Evolutionary conservation across 1,140 invertebrate species (phyloP), one percentile per base, ranked within the genome.

Genomic region (Musca domestica): DNA sequence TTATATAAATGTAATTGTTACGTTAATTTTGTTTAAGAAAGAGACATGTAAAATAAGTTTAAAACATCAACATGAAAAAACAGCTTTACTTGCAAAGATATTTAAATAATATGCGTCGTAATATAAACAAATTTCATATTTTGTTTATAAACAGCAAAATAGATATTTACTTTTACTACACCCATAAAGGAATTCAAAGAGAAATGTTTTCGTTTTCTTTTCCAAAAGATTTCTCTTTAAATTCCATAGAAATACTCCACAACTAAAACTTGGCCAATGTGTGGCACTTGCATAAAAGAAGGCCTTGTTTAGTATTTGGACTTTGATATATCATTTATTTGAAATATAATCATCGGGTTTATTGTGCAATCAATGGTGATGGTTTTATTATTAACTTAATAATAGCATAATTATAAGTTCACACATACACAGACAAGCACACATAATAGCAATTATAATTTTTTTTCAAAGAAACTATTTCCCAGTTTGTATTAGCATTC

Each of bases 301-400:
- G 34, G 5, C n/a, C 12, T 7, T 12, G 10, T 41, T 5, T 12
- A 41, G 10, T 41, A 41, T 9, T 41, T 41, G 2, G 5, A 41
- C 2, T 41, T 41, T 41, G 5, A 41, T 41, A 30, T 30, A 30
- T n/a, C n/a, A 30, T 41, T 41, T 70, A 30, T 19, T 47, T 23
- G 5, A 15, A 41, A 58, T 58, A 69, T 30, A 66, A 77, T 75
- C 74, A 80, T 80, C 77, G 77, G 77, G 77, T 80, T 80, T 74
- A 74, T 80, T 80, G 77, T 80, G 77, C 77, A 80, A 80, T 80
- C 77, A 75, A 74, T 77, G 77, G 77, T 80, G 77, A 80, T 77
- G 77, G 77, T 80, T 70, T 69, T 54, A 69, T 72, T 34, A 34
- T 41, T 61, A 41, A 61, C 4, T 51, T 20, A 5, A 51, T 10